These are phyloP conservation scores for Laupala kohalensis DNA, from an alignment of 1,140 invertebrate species.

Conservation along the genomic window DNA sequence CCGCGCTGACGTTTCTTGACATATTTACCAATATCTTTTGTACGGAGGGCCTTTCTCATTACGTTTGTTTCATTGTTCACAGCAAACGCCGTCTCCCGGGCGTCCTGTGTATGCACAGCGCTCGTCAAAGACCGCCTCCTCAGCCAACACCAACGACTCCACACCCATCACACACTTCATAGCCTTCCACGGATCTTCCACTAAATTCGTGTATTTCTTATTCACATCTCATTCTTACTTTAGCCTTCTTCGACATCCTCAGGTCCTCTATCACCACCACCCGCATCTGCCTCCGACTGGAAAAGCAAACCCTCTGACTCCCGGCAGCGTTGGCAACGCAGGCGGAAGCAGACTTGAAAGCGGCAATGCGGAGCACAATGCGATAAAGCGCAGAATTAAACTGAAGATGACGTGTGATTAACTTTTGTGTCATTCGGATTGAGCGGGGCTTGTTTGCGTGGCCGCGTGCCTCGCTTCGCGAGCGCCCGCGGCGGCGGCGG, in stretches of 20 bases:
- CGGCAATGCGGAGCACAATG: background rate
- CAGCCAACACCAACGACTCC: no score
- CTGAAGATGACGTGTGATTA: background rate
- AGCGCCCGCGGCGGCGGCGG: no score
- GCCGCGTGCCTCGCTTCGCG: no score
- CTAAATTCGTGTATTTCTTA: no score
- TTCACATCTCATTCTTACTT: no score
- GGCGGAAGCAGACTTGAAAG: background rate
- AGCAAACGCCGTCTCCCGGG: background rate
- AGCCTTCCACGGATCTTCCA: no score
- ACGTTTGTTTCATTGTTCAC: background rate
- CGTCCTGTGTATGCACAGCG: background rate
- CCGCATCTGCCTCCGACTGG: no score
- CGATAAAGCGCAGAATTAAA: background rate
- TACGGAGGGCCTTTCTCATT: background rate
- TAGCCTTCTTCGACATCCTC: no score
- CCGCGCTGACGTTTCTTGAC: background rate
- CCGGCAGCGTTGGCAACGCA: no score
- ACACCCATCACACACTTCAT: no score
- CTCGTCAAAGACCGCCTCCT: background rate
- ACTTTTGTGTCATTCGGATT: background rate
- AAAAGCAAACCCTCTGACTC: no score
- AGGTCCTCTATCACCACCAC: no score
- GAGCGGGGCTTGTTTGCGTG: background rate
- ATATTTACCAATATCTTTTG: background rate